A percentile compares a stretch with the other conserved stretches of the same genome.
Conservation (phyloP, 2,797 vertebrate genomes). For the Fringilla coelebs region DNA sequence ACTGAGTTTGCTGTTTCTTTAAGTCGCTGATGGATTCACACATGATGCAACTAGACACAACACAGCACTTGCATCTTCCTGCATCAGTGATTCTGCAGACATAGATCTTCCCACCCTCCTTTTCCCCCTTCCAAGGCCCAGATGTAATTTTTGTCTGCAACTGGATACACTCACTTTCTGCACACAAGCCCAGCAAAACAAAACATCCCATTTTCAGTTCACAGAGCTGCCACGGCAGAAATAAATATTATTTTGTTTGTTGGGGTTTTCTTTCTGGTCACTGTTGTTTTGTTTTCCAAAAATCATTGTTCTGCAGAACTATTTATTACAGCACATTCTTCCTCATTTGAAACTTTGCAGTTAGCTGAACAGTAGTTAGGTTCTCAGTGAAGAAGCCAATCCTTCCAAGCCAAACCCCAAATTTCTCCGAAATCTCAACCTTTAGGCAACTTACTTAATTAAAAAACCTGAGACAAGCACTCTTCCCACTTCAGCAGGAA, state of each 20-base stretch:
- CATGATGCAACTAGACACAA: conserved; percentile 68
- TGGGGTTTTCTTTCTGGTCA: conserved; percentile 4
- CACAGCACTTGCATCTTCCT: conserved; percentile 64
- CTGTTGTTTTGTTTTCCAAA: neutral
- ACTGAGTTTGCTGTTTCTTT: conserved; percentile 48
- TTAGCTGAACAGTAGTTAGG: neutral
- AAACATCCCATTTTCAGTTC: conserved; percentile 45
- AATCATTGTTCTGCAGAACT: conserved; percentile 19
- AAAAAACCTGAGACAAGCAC: neutral
- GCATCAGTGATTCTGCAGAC: conserved; percentile 66
- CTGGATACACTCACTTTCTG: conserved; percentile 1
- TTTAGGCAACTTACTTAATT: neutral
- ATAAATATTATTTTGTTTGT: conserved; percentile 56
- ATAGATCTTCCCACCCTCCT: conserved; percentile 56
- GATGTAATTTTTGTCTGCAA: conserved; percentile 26
- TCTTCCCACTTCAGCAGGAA: neutral
- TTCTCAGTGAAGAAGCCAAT: neutral
- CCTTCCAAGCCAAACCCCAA: neutral
- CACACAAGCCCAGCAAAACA: conserved; percentile 29
- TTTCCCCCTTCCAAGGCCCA: conserved; percentile 43
- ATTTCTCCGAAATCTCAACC: neutral
- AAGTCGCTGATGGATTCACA: conserved; percentile 65
- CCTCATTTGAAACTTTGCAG: neutral
- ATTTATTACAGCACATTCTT: neutral
- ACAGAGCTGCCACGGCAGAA: neutral